Evolutionary conservation across 2,797 vertebrate species (phyloP).

Genomic region (Mormyrops boulengeri): DNA sequence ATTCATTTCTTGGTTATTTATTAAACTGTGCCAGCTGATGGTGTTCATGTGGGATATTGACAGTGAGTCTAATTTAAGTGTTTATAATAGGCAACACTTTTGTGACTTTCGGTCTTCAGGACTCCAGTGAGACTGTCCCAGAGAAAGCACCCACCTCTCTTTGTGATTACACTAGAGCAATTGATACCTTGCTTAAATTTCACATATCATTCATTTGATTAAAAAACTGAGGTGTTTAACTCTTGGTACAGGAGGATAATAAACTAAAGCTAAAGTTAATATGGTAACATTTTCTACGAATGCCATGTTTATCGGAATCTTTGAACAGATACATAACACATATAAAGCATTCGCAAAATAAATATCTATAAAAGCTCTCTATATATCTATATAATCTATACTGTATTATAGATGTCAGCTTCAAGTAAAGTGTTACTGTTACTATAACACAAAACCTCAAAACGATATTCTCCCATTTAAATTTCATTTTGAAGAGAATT

Average conservation of each 20-base stretch:
- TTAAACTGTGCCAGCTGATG: not conserved
- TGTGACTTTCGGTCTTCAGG: not conserved
- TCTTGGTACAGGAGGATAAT: not conserved
- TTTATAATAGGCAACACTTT: not conserved
- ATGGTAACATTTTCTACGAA: not conserved
- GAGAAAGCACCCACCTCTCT: not conserved
- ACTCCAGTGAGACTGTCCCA: not conserved
- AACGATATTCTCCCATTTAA: not conserved
- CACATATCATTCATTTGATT: not conserved
- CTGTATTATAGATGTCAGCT: not conserved
- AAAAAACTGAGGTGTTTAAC: not conserved
- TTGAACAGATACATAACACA: not conserved
- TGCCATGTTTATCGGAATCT: not conserved
- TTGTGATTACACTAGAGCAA: not conserved
- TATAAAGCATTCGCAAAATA: not conserved
- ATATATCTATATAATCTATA: not conserved
- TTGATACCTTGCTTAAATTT: not conserved
- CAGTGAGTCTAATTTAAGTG: not conserved
- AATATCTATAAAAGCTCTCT: not conserved
- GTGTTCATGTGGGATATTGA: not conserved
- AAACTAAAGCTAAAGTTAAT: not conserved
- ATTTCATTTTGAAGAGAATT: not conserved
- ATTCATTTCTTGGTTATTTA: not conserved
- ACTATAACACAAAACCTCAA: not conserved
- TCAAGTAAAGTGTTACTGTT: not conserved